These are phyloP conservation scores for Axinella damicornis DNA, from an alignment of 37 sponge, comb jelly and placozoan species.

Conservation along the genomic window DNA sequence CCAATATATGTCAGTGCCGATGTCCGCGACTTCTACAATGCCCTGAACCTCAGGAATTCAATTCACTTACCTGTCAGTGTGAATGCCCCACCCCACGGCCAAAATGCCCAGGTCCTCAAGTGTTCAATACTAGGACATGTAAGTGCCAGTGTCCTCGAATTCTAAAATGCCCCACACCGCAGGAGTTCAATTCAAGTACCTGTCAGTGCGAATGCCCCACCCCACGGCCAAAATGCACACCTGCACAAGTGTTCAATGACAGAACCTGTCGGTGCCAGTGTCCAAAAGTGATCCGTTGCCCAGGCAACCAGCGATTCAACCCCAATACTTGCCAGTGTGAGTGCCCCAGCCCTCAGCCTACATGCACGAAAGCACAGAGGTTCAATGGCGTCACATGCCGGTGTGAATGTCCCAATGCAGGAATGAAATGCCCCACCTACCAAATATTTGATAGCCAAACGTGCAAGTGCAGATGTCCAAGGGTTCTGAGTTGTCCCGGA, in stretches of 20 bases:
- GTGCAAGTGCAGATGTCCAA: constrained; percentile 7
- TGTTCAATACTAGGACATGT: constrained; percentile 6
- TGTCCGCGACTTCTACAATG: background rate
- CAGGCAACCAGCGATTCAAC: constrained; percentile 31
- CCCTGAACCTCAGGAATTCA: constrained; percentile 12
- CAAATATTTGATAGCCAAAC: background rate
- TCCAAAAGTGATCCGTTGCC: constrained; percentile 24
- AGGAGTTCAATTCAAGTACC: constrained; percentile 1
- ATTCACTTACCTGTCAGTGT: constrained; percentile 38
- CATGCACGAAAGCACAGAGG: constrained; percentile 4
- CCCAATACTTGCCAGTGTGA: constrained; percentile 32
- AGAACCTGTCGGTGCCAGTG: constrained; percentile 18
- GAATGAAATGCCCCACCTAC: background rate
- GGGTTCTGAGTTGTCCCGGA: background rate
- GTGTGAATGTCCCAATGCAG: constrained; percentile 26
- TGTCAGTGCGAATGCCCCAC: constrained; percentile 62
- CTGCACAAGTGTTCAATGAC: constrained; percentile 22
- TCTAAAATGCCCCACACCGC: background rate
- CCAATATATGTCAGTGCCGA: constrained; percentile 4
- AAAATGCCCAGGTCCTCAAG: background rate
- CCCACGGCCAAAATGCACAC: constrained; percentile 11
- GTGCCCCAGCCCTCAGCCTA: background rate
- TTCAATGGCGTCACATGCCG: constrained; percentile 1
- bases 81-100: background rate
- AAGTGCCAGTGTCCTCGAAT: constrained; percentile 35